Evolutionary conservation across 1,140 invertebrate genomes (phyloP).

Genomic region (Zaprionus camerounensis): DNA sequence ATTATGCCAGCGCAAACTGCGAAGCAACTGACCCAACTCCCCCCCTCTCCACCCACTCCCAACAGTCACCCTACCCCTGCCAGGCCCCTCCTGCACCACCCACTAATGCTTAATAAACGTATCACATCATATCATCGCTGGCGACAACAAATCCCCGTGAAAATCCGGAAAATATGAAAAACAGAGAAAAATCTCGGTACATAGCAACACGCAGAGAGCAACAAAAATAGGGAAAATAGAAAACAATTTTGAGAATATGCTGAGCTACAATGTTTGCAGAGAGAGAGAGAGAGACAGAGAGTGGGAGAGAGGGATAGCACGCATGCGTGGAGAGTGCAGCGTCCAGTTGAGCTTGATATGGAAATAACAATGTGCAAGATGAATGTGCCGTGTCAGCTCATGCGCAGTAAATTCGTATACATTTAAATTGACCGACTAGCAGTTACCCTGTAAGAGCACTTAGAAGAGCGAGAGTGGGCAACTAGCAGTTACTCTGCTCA

Average conservation of each 20-base stretch:
- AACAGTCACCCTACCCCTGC: not conserved
- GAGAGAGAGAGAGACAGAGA: not conserved
- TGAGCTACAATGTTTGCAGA: not conserved
- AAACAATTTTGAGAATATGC: constrained; percentile 23
- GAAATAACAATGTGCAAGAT: constrained; percentile 21
- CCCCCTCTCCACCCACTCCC: not conserved
- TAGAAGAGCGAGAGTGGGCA: too few relatives aligned
- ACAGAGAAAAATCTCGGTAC: constrained; percentile 11
- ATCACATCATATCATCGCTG: not conserved
- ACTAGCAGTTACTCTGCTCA: too few relatives aligned
- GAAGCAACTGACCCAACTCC: not conserved
- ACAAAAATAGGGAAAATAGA: not conserved
- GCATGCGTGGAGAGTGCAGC: constrained; percentile 33
- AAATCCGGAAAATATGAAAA: not conserved
- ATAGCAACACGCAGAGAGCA: constrained; percentile 27
- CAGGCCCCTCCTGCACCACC: not conserved
- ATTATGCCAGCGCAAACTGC: constrained; percentile 19
- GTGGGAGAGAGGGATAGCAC: constrained; percentile 4
- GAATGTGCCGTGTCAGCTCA: constrained; percentile 33
- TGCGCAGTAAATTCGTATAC: constrained; percentile 29
- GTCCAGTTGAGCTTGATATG: constrained; percentile 6
- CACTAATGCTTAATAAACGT: not conserved
- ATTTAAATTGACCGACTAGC: not conserved
- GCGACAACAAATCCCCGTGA: constrained; percentile 7
- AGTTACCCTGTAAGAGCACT: not conserved